These are phyloP conservation scores for Drosophila teissieri DNA, from an alignment of 1,140 invertebrate species.

Conservation along the genomic window DNA sequence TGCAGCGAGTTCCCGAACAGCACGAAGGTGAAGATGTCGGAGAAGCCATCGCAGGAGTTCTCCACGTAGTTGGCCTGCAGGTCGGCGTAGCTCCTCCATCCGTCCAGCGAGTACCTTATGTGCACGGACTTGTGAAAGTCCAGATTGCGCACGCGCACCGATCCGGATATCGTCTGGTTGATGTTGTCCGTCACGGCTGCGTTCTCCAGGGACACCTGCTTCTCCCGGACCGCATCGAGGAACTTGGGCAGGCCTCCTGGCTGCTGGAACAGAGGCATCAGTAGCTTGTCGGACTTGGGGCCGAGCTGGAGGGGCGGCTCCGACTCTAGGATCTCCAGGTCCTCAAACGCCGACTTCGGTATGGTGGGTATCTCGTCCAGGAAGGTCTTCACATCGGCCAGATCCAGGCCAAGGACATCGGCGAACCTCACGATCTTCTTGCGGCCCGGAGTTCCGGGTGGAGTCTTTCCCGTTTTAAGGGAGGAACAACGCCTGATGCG, in stretches of 20 bases:
- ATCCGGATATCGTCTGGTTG: conserved; percentile 92
- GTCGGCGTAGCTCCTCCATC: conserved; percentile 94
- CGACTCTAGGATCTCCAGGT: conserved; percentile 86
- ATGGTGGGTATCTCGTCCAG: conserved; percentile 95
- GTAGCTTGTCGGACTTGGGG: conserved; percentile 85
- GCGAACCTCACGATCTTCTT: conserved; percentile 98
- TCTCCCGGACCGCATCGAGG: conserved; percentile 89
- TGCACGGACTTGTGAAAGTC: conserved; percentile 96
- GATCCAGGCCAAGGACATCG: conserved; percentile 95
- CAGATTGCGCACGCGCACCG: conserved; percentile 94
- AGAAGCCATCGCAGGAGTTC: conserved; percentile 96
- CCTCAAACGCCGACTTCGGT: conserved; percentile 93
- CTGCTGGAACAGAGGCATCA: conserved; percentile 93
- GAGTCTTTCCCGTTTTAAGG: conserved; percentile 95
- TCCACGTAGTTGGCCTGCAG: conserved; percentile 92
- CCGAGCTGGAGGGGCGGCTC: conserved; percentile 85
- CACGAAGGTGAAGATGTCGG: conserved; percentile 94
- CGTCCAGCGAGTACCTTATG: conserved; percentile 93
- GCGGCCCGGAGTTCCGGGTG: conserved; percentile 93
- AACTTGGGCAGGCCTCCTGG: conserved; percentile 91
- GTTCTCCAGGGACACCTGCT: conserved; percentile 93
- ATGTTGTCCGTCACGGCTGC: conserved; percentile 89
- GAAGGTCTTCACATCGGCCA: conserved; percentile 95
- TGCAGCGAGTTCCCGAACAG: conserved; percentile 90
- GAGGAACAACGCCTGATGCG: conserved; percentile 92